These are phyloP conservation scores for Gymnosoma rotundatum DNA, from an alignment of 2,888 invertebrate species.

Conservation along the genomic window DNA sequence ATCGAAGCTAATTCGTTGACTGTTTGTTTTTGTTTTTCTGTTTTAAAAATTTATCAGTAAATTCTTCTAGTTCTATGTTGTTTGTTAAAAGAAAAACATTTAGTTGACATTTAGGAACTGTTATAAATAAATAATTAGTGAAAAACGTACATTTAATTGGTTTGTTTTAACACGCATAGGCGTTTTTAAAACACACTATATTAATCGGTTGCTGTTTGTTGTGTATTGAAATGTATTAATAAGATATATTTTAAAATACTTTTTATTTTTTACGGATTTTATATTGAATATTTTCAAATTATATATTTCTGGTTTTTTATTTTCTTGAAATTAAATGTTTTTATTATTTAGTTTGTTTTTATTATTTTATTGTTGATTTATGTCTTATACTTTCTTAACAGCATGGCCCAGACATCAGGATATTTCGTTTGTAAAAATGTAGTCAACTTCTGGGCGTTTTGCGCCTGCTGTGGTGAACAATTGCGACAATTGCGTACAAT, in stretches of 20 bases:
- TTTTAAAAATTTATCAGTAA: not conserved
- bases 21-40: not conserved
- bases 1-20: too few species aligned
- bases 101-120: constrained; percentile 65
- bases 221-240: not conserved
- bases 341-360: constrained; percentile 7
- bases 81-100: constrained; percentile 40
- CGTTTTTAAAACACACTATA: not conserved
- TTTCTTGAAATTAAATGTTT: not conserved
- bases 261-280: constrained; percentile 13
- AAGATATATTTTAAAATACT: constrained; percentile 18
- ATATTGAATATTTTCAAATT: constrained; percentile 19
- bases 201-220: not conserved
- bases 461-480: constrained; percentile 83
- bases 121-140: constrained; percentile 50
- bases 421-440: constrained; percentile 83
- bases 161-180: constrained; percentile 22
- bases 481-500: constrained; percentile 83
- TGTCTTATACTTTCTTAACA: constrained; percentile 82
- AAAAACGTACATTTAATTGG: constrained; percentile 7
- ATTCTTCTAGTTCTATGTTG: not conserved
- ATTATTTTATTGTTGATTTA: constrained; percentile 57
- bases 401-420: constrained; percentile 83
- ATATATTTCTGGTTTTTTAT: constrained; percentile 11
- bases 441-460: constrained; percentile 83